A percentile compares a stretch with the other conserved stretches of the same genome.
Evolutionary conservation across 2,888 invertebrate genomes (phyloP).

Genomic region (Agrilus cyanescens): DNA sequence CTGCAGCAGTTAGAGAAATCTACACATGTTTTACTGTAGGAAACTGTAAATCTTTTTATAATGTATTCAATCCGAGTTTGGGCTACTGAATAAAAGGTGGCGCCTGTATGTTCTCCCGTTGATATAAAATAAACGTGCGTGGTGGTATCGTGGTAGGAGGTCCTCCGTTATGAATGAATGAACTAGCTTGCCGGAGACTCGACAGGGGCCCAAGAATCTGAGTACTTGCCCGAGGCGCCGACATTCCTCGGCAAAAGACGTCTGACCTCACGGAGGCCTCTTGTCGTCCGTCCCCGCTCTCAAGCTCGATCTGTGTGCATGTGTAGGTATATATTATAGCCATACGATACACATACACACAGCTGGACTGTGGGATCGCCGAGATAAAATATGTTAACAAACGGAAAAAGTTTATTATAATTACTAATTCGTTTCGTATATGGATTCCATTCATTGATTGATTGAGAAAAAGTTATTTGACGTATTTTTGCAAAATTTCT

Average conservation of each 20-base stretch:
- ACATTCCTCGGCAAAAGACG: constrained; percentile 41
- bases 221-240: constrained; percentile 44
- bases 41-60: background rate
- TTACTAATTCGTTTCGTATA: too few relatives aligned
- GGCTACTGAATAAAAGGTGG: constrained; percentile 16
- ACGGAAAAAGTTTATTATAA: too few relatives aligned
- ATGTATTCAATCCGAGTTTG: background rate
- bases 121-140: constrained; percentile 18
- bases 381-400: too few relatives aligned
- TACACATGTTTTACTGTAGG: background rate
- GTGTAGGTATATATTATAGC: too few relatives aligned
- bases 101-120: constrained; percentile 6
- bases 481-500: too few relatives aligned
- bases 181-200: constrained; percentile 33
- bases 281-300: constrained; percentile 6
- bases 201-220: constrained; percentile 41
- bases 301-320: too few relatives aligned
- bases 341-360: too few relatives aligned
- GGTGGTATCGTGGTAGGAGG: constrained; percentile 42
- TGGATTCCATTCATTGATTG: too few relatives aligned
- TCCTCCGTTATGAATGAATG: constrained; percentile 41
- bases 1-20: background rate
- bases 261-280: constrained; percentile 30
- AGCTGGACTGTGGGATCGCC: too few relatives aligned
- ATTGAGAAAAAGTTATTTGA: too few relatives aligned